phyloP scores from a whole-genome alignment of 2,113 vertebrate genomes.

The Psammodynastes pulverulentus region DNA sequence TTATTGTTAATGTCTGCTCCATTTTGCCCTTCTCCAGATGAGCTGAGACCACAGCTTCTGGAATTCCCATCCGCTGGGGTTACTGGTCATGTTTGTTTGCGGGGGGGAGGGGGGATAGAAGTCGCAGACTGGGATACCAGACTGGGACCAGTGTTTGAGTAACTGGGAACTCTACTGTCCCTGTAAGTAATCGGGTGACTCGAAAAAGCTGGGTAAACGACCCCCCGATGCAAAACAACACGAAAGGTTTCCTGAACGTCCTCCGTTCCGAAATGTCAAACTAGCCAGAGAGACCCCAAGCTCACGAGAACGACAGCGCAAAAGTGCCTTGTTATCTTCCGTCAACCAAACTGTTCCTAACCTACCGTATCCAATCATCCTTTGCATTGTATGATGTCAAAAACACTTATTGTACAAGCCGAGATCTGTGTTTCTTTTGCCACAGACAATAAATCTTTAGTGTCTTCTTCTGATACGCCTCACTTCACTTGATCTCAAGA shows the following conservation, averaged over 20 bases:
- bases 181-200: background rate
- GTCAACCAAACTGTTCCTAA: constrained; percentile 51
- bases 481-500: constrained; percentile 74
- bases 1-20: background rate
- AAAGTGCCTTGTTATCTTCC: constrained; percentile 42
- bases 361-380: constrained; percentile 57
- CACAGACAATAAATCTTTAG: constrained; percentile 82
- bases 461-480: constrained; percentile 74
- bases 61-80: background rate
- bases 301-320: constrained; percentile 23
- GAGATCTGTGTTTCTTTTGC: constrained; percentile 80
- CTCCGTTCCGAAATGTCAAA: background rate
- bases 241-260: background rate
- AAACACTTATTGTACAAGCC: constrained; percentile 69
- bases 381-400: constrained; percentile 67
- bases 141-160: background rate
- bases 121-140: background rate
- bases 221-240: background rate
- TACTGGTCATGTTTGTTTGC: background rate
- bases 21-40: background rate
- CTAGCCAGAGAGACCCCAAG: background rate
- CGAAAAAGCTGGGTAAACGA: background rate
- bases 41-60: background rate
- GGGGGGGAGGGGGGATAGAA: background rate
- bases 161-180: background rate